Base-by-base conservation (phyloP, 2,888 invertebrate species). In the Chesias legatella region DNA sequence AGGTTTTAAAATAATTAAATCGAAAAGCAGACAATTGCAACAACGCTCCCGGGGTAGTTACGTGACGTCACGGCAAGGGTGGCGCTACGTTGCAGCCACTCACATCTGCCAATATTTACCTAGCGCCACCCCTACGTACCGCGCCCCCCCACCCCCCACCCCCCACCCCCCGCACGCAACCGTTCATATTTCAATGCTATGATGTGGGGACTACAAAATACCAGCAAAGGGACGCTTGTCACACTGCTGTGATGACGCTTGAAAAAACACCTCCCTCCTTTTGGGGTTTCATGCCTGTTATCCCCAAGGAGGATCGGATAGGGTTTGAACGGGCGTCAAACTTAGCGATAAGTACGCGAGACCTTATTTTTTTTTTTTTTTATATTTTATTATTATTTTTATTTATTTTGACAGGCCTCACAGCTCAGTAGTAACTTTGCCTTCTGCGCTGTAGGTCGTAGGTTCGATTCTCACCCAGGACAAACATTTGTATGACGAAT, bases 61-160 rank as follows among this genome's bases (percentile, higher is more conserved):
- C 45, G 65, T 82, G 84, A 82, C 82, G 81, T 76, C 79, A 79
- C 71, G 63, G 45, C 52, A 52, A 58, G 68, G 79, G 83, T 58
- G 63, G 62, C 58, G 63, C 63, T 58, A 76, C 75, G 76, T 66
- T 79, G 82, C 82, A 75, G 74, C 89, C 90, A 91, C 91, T 91
- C 90, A 90, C 90, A 89, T 88, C 88, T 82, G 90, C 90, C 90
- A 91, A 91, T 91, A 91, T 91, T 91, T 89, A 78, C 90, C 81
- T 76, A 83, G 79, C 69, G 71, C 73, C 83, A 81, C 69, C 65
- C 66, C 52, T 53, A 37, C n/a, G n/a, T n/a, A n/a, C n/a, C n/a
- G n/a, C n/a, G 49, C 27, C 51, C 53, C 53, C 20, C 42, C 22
- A 13, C 28, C 46, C 74, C 73, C 74, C 79, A 75, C 64, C 60